phyloP scores from a whole-genome alignment of 2,888 invertebrate genomes.

The Onchidella celtica region DNA sequence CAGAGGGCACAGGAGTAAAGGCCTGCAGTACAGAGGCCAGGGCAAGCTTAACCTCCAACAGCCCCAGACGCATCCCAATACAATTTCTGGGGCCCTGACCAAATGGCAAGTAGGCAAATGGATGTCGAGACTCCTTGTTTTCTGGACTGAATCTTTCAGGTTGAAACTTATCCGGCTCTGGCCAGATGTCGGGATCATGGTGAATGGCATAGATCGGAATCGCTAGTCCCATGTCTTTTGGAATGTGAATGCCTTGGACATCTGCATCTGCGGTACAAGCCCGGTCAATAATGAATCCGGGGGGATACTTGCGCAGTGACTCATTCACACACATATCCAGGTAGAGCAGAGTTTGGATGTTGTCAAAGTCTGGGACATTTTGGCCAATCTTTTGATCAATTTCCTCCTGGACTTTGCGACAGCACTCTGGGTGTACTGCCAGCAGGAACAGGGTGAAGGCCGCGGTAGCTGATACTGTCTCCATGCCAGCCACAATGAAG shows the following conservation, averaged over 20 bases:
- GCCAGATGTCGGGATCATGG: constrained; percentile 50
- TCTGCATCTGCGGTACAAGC: constrained; percentile 44
- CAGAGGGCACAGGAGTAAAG: neutral
- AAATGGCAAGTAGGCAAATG: constrained; percentile 20
- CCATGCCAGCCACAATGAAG: constrained; percentile 33
- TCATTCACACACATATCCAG: constrained; percentile 61
- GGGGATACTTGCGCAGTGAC: constrained; percentile 55
- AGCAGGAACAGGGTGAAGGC: constrained; percentile 51
- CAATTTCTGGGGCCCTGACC: constrained; percentile 30
- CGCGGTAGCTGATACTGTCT: constrained; percentile 53
- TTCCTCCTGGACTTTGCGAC: constrained; percentile 52
- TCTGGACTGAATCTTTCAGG: constrained; percentile 50
- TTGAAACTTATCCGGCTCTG: constrained; percentile 52
- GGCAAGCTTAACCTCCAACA: neutral
- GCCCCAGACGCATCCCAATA: constrained; percentile 15
- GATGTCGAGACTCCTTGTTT: neutral
- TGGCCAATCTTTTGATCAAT: constrained; percentile 45
- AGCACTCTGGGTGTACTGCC: constrained; percentile 50
- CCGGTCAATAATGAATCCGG: constrained; percentile 46
- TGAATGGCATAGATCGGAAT: constrained; percentile 54
- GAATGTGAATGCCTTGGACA: constrained; percentile 52
- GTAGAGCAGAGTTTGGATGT: constrained; percentile 52
- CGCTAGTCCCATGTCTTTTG: constrained; percentile 44
- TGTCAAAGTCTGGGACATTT: constrained; percentile 51
- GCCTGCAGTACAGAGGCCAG: constrained; percentile 1